Evolutionary conservation across 2,888 invertebrate species (phyloP).

Genomic region (Scaeva pyrastri): DNA sequence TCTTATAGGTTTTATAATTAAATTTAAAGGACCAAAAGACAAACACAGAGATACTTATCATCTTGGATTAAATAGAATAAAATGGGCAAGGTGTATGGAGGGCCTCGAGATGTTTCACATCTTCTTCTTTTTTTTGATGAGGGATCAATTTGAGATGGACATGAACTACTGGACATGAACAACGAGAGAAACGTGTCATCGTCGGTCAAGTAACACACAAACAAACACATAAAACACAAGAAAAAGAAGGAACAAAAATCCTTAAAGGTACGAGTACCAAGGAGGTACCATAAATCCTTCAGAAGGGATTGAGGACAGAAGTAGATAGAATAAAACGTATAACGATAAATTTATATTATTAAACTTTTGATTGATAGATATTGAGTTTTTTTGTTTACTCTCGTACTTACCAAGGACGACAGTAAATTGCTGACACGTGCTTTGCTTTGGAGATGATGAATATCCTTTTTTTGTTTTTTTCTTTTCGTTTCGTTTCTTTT

Average conservation of each 20-base stretch:
- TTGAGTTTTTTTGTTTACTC: constrained; percentile 25
- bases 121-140: background rate
- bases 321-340: background rate
- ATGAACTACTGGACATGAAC: too few species aligned
- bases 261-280: too few species aligned
- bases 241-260: background rate
- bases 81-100: background rate
- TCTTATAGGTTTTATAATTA: constrained; percentile 25
- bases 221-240: background rate
- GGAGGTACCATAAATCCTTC: constrained; percentile 8
- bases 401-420: constrained; percentile 17
- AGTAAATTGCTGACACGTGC: constrained; percentile 29
- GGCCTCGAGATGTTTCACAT: background rate
- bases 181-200: background rate
- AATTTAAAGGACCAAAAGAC: constrained; percentile 34
- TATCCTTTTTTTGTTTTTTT: constrained; percentile 9
- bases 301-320: background rate
- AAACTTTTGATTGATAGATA: constrained; percentile 25
- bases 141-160: constrained; percentile 5
- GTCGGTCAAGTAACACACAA: background rate
- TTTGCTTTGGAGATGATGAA: constrained; percentile 14
- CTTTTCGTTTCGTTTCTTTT: background rate
- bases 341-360: constrained; percentile 6
- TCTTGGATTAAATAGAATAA: background rate
- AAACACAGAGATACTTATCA: constrained; percentile 1